phyloP scores from a whole-genome alignment of 2,888 invertebrate species.

The Hymenopus coronatus region DNA sequence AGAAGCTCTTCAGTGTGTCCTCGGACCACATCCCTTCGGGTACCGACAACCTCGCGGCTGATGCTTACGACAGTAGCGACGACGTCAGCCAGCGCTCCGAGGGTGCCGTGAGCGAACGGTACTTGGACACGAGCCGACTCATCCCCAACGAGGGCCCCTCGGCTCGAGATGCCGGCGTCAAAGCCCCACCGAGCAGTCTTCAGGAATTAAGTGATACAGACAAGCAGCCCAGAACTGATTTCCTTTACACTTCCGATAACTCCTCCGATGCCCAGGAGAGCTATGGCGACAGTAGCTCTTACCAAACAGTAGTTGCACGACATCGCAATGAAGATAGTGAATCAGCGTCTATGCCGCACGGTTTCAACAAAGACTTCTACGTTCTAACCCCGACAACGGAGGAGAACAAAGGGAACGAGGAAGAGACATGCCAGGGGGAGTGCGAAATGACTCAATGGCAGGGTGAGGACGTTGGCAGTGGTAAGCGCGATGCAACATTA shows the following conservation, averaged over 20 bases:
- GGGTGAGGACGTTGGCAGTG: not conserved
- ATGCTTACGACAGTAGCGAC: not conserved
- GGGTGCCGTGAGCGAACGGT: not conserved
- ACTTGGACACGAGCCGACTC: not conserved
- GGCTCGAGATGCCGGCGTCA: not conserved
- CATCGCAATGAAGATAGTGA: not conserved
- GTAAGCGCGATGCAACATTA: not conserved
- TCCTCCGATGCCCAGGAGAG: not conserved
- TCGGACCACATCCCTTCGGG: slow-evolving; percentile 1
- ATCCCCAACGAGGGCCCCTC: not conserved
- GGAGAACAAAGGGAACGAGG: not conserved
- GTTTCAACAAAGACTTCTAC: not conserved
- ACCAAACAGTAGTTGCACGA: not conserved
- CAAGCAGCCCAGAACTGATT: not conserved
- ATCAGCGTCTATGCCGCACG: not conserved
- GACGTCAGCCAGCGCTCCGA: not conserved
- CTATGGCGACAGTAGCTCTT: not conserved
- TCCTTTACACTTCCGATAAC: not conserved
- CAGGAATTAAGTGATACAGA: not conserved
- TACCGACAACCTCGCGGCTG: not conserved
- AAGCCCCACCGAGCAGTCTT: not conserved
- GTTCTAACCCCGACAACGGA: not conserved
- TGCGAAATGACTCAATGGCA: slow-evolving; percentile 13
- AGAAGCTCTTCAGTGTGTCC: slow-evolving; percentile 9
- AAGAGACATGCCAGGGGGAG: not conserved